A percentile compares a stretch with the other conserved stretches of the same genome.
Conservation (phyloP, 2,888 invertebrate species). For the Galerucella pusilla region DNA sequence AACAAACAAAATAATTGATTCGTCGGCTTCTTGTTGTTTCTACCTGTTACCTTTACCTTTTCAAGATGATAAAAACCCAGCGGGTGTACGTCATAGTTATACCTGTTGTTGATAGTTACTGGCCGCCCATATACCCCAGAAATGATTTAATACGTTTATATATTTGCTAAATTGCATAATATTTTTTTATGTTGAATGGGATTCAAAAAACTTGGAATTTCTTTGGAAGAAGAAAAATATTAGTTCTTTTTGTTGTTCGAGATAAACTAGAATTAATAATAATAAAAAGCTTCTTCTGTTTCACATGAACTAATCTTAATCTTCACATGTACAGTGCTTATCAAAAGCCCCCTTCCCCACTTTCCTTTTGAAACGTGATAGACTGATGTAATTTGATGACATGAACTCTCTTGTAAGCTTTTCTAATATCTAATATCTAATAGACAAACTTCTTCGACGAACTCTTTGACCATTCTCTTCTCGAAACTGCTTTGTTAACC, state of each 20-base stretch:
- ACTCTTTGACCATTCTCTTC: too few species aligned
- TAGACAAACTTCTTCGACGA: too few species aligned
- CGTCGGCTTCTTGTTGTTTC: constrained; percentile 28
- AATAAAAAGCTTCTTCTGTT: too few species aligned
- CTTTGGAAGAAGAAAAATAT: constrained; percentile 6
- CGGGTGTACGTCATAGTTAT: constrained; percentile 37
- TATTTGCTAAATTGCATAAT: constrained; percentile 27
- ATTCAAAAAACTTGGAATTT: not conserved
- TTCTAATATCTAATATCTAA: too few species aligned
- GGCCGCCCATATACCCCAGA: constrained; percentile 32
- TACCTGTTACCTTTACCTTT: constrained; percentile 22
- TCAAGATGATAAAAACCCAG: constrained; percentile 33
- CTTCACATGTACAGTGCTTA: too few species aligned
- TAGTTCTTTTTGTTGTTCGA: not conserved
- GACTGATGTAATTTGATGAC: too few species aligned
- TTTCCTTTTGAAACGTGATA: too few species aligned
- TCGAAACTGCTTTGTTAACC: too few species aligned
- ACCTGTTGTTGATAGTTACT: constrained; percentile 39
- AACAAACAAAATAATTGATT: constrained; percentile 34
- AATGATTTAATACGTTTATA: constrained; percentile 27
- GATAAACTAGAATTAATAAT: not conserved
- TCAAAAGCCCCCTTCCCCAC: too few species aligned
- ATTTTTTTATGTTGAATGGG: constrained; percentile 7
- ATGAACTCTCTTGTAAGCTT: too few species aligned
- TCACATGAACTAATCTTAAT: too few species aligned